Base-by-base conservation (phyloP, 1,140 invertebrate genomes). In the Tetraneura akinire region DNA sequence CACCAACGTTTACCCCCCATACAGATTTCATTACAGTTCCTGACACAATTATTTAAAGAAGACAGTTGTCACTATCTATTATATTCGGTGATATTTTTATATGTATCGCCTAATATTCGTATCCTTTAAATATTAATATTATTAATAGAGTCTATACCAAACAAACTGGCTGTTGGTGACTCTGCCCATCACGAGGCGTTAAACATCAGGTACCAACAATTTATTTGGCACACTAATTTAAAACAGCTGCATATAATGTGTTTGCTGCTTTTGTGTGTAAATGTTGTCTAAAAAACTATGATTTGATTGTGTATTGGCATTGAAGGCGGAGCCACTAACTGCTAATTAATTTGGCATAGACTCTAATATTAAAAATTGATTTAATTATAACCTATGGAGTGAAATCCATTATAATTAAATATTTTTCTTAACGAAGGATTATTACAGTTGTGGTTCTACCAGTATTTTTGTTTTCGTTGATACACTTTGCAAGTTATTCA, bases 51-150 rank as follows among this genome's bases (percentile, higher is more conserved):
- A 80, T 88, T 98, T 81, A 83, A 91, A 57, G 97, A 99, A 86
- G 97, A 99, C 87, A 97, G 95, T 80, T 96, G 94, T 83, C 97
- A 99, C 86, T 98, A 99, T 85, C 88, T 99, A 74, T 91, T 98
- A 85, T 99, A 94, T 86, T 95, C 95, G 14, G 86, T 98, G 66
- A 95, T 98, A 83, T 98, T 98, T 85, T 88, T 98, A 82, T 96
- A 94, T 86, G 92, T 92, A 49, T 88, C 91, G 74, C 96, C 96
- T 37, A 91, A 96, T 68, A 91, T 95, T 82, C 88, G 93, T 96
- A 95, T 93, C 91, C 90, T 92, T 91, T 88, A 83, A 66, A 81
- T 83, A 57, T 32, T 64, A 1, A 49, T 49, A 0, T 21, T 8
- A 80, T 57, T 78, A 45, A 45, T 47, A 66, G 5, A n/a, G 37